Conservation (phyloP, 2,113 vertebrate species). For the Dunckerocampus dactyliophorus region DNA sequence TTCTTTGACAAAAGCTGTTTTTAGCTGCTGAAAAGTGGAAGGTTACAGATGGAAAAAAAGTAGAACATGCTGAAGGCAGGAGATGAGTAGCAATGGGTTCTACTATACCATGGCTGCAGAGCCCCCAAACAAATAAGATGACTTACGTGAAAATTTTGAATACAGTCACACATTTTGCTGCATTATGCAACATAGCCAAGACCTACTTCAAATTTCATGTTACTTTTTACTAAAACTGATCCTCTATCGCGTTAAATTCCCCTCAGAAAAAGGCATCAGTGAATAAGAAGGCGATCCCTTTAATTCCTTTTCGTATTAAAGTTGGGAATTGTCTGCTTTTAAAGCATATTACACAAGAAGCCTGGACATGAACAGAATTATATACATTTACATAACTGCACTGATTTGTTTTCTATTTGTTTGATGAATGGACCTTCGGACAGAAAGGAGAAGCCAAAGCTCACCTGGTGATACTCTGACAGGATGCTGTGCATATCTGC, state of each 20-base stretch:
- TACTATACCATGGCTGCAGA: neutral
- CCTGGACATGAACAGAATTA: no score
- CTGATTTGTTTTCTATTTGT: no score
- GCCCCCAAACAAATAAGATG: neutral
- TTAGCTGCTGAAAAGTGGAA: constrained; percentile 10
- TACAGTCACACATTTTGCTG: constrained; percentile 2
- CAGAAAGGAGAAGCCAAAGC: fast-evolving
- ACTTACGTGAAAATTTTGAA: neutral
- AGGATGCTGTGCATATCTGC: constrained; percentile 89
- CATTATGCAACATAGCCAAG: constrained; percentile 1
- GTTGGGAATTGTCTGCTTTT: no score
- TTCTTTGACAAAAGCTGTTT: constrained; percentile 7
- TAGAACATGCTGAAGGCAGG: constrained; percentile 14
- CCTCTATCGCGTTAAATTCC: neutral
- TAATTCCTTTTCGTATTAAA: no score
- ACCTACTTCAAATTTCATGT: constrained; percentile 3
- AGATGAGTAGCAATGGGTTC: neutral
- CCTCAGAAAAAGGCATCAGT: no score
- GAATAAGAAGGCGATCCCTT: no score
- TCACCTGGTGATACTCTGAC: constrained; percentile 92
- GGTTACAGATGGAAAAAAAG: constrained; percentile 19
- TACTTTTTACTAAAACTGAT: constrained; percentile 2
- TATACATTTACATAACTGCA: no score
- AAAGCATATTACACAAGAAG: no score
- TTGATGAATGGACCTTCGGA: neutral